Evolutionary conservation across 2,113 vertebrate genomes (phyloP).

Genomic region (Barbus barbus): DNA sequence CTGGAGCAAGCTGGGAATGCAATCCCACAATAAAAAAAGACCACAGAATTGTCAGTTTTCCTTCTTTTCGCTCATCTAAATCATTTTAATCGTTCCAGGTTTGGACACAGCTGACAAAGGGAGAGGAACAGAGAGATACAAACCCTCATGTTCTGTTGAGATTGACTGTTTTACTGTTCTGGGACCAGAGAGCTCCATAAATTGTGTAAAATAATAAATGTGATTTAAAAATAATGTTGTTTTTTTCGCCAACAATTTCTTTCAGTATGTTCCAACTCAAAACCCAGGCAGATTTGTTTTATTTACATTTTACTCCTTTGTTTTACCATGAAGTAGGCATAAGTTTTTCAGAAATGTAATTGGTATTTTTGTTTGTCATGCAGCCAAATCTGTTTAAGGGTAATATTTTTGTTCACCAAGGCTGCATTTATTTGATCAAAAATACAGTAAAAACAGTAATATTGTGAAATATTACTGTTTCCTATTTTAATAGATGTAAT

Average conservation of each 20-base stretch:
- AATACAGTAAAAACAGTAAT: background rate
- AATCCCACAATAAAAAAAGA: conserved; percentile 42
- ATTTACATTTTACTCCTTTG: background rate
- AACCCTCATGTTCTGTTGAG: conserved; percentile 1
- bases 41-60: conserved; percentile 50
- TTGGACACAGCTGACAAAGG: conserved; percentile 21
- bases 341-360: background rate
- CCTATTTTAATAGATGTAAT: background rate
- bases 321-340: background rate
- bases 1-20: conserved; percentile 26
- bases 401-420: background rate
- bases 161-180: background rate
- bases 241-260: background rate
- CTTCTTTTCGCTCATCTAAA: conserved; percentile 36
- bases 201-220: background rate
- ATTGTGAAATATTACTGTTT: background rate
- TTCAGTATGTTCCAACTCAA: background rate
- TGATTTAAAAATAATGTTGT: background rate
- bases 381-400: background rate
- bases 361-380: background rate
- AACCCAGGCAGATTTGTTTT: background rate
- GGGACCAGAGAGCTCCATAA: background rate
- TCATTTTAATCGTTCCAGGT: conserved; percentile 36
- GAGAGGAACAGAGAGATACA: conserved; percentile 2
- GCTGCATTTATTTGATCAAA: background rate